Evolutionary conservation across 2,113 vertebrate species (phyloP).

Genomic region (Falco punctatus): DNA sequence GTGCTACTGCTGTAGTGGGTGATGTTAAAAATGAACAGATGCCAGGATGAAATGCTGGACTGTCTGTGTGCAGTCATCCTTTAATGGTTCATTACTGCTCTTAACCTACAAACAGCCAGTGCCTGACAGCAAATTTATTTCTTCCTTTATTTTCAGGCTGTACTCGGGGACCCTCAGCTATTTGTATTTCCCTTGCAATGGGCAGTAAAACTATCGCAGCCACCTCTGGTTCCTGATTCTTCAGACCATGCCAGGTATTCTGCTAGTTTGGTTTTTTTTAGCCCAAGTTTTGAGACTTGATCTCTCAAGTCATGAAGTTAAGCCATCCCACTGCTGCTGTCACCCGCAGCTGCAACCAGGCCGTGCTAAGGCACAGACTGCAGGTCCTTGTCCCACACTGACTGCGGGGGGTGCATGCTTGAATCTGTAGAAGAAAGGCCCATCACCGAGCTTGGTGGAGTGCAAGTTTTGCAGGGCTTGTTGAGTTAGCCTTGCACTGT

Average conservation of each 20-base stretch:
- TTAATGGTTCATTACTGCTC: neutral
- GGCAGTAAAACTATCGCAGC: neutral
- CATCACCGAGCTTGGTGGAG: neutral
- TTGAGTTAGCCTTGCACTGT: neutral
- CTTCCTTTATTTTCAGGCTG: neutral
- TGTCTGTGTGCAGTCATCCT: neutral
- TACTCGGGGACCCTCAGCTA: neutral
- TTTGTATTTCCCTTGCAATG: neutral
- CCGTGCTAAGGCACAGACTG: neutral
- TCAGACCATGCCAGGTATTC: neutral
- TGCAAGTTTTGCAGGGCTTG: neutral
- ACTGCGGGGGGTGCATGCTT: fast-evolving
- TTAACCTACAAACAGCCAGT: neutral
- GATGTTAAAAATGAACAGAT: neutral
- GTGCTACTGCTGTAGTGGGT: neutral
- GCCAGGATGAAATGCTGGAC: neutral
- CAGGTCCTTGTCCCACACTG: neutral
- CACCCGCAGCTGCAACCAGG: fast-evolving
- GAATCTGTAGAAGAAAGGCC: neutral
- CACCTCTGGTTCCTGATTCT: neutral
- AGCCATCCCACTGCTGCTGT: neutral
- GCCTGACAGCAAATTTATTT: neutral
- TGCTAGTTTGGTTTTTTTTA: neutral
- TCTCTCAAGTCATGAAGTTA: neutral
- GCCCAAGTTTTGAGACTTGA: neutral